Percentiles rank a stretch among this genome's conserved stretches.
Conservation (phyloP, 1,140 invertebrate genomes). For the Neoseiulus cucumeris region DNA sequence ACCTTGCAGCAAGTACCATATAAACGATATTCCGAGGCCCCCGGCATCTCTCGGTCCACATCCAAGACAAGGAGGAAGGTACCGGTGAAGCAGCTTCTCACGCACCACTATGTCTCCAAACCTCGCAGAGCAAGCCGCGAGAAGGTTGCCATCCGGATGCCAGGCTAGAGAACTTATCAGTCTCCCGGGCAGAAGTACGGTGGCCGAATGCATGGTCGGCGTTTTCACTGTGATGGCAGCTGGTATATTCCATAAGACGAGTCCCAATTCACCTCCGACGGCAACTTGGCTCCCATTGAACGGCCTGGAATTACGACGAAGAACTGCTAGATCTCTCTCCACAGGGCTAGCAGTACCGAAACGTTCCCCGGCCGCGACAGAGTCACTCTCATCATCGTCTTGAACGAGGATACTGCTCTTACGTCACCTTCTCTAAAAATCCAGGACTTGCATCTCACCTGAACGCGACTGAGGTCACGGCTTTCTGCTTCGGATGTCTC, state of each 20-base stretch:
- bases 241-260: not conserved
- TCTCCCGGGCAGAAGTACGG: not conserved
- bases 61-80: no score
- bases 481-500: not conserved
- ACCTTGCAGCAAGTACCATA: no score
- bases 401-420: no score
- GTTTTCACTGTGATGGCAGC: not conserved
- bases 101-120: not conserved
- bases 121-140: not conserved
- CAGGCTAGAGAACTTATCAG: not conserved
- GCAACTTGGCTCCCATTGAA: not conserved
- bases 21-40: no score
- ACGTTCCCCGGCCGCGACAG: no score
- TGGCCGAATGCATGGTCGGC: not conserved
- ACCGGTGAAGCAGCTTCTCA: not conserved
- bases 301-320: not conserved
- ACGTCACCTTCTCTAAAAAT: no score
- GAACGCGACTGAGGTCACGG: not conserved
- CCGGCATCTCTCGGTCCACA: no score
- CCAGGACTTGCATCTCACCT: no score
- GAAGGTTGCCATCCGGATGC: constrained; percentile 1
- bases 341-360: no score
- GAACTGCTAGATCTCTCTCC: no score
- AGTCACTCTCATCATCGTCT: no score
- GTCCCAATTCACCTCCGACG: not conserved